These are phyloP conservation scores for Xestoiulus laeticollis DNA, from an alignment of 2,888 invertebrate genomes.

Conservation along the genomic window DNA sequence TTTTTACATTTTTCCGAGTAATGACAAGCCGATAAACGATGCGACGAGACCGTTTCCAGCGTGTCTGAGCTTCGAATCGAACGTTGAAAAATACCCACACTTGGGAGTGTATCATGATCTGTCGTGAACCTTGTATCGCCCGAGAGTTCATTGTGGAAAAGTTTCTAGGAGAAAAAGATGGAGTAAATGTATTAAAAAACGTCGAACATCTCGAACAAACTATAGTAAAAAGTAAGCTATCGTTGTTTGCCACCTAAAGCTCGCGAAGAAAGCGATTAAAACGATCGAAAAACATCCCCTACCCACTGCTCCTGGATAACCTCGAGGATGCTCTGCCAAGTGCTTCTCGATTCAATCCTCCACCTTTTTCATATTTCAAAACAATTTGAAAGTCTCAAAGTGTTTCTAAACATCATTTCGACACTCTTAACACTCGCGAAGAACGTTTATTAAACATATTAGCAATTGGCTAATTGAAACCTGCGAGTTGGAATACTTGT, in stretches of 20 bases:
- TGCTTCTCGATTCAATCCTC: neutral
- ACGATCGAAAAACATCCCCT: neutral
- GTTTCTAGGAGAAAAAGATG: neutral
- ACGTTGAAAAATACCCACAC: constrained; percentile 30
- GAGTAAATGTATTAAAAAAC: neutral
- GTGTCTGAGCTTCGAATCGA: neutral
- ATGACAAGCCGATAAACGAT: neutral
- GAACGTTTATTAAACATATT: neutral
- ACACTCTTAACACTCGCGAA: neutral
- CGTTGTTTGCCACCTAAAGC: neutral
- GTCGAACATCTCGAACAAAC: neutral
- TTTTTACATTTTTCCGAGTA: constrained; percentile 5
- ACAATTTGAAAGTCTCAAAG: neutral
- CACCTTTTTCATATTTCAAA: neutral
- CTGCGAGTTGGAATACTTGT: neutral
- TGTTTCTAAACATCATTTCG: neutral
- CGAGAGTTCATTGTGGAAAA: neutral
- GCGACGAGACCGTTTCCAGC: neutral
- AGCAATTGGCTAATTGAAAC: neutral
- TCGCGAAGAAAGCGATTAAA: neutral
- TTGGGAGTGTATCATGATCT: neutral
- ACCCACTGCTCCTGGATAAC: neutral
- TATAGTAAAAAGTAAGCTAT: neutral
- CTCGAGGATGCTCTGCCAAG: neutral
- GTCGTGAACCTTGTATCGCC: neutral